These are phyloP conservation scores for Gymnodraco acuticeps DNA, from an alignment of 2,797 vertebrate genomes.

Conservation along the genomic window DNA sequence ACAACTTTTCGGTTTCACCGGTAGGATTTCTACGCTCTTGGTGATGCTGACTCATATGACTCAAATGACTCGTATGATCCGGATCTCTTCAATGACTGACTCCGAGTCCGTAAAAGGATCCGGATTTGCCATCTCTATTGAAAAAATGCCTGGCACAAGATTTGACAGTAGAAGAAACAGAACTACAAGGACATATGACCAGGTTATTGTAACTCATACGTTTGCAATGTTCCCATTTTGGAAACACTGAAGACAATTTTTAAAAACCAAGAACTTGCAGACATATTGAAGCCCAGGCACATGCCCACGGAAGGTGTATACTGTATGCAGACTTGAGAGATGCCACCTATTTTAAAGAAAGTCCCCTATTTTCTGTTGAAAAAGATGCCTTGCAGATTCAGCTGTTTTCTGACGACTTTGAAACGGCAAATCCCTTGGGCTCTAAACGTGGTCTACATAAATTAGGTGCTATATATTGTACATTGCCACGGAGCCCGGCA, in stretches of 20 bases:
- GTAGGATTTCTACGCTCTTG: no score
- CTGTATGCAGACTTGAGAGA: slow-evolving; percentile 4
- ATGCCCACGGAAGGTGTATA: not conserved
- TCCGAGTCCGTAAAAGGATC: no score
- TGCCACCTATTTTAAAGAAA: not conserved
- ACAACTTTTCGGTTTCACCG: no score
- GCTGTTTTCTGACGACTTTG: no score
- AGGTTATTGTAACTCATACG: slow-evolving; percentile 50
- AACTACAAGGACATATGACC: slow-evolving; percentile 39
- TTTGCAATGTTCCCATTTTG: slow-evolving; percentile 51
- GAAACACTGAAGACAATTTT: slow-evolving; percentile 42
- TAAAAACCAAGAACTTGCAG: not conserved
- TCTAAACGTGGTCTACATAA: slow-evolving; percentile 1
- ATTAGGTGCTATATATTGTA: slow-evolving; percentile 21
- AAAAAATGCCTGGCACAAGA: slow-evolving; percentile 38
- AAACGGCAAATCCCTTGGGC: not conserved
- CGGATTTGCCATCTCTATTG: not conserved
- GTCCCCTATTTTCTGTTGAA: not conserved
- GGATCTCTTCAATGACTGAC: no score
- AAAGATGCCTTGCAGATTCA: not conserved
- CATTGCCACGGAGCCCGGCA: not conserved
- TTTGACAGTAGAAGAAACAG: slow-evolving; percentile 42
- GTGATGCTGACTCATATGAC: no score
- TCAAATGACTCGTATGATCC: no score
- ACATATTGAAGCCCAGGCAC: not conserved